Base-by-base conservation (phyloP, 1,140 invertebrate genomes). In the Drosophila parabipectinata region DNA sequence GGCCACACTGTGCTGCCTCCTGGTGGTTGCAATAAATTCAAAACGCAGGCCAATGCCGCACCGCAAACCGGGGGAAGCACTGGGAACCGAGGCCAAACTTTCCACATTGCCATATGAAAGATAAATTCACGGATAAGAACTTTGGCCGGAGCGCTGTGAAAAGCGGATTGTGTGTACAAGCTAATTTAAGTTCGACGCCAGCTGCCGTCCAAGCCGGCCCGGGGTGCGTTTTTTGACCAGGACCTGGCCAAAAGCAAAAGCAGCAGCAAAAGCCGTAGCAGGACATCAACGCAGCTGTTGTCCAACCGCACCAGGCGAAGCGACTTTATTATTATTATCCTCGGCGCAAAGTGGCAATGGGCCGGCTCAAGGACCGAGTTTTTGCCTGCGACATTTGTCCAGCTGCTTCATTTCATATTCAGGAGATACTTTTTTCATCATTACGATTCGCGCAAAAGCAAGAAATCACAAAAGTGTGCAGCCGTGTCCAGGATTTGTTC, bases 131-230 rank as follows among this genome's bases (percentile, higher is more conserved):
- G 77, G 83, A 88, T 88, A 88, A 88, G 84, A 88, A 88, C 67
- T 88, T 88, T 88, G 53, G 57, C 56, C 56, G 60, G 34, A 41
- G 41, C 26, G 62, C 64, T 72, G 69, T 79, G 77, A 84, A 88
- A 87, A 88, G 82, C 75, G 82, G 78, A 88, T 87, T 87, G 75
- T 84, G 55, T 83, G 72, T 75, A 89, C 84, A 89, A 78, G 83
- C 84, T 88, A 88, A 88, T 88, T 89, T 88, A 88, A 88, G 83
- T 88, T 88, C 83, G 84, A 87, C 83, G 82, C 69, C 82, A 87
- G 82, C 82, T 87, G 82, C 68, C 79, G 66, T 64, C 58, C n/a
- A 50, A 64, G 76, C 55, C 51, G 54, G 61, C 39, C 18, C n/a
- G 57, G 48, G 47, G 47, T 60, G 48, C 71, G 52, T 69, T 44